A percentile compares a stretch with the other conserved stretches of the same genome.
These are phyloP conservation scores for Dexiosoma caninum DNA, from an alignment of 2,888 invertebrate genomes.

Conservation along the genomic window DNA sequence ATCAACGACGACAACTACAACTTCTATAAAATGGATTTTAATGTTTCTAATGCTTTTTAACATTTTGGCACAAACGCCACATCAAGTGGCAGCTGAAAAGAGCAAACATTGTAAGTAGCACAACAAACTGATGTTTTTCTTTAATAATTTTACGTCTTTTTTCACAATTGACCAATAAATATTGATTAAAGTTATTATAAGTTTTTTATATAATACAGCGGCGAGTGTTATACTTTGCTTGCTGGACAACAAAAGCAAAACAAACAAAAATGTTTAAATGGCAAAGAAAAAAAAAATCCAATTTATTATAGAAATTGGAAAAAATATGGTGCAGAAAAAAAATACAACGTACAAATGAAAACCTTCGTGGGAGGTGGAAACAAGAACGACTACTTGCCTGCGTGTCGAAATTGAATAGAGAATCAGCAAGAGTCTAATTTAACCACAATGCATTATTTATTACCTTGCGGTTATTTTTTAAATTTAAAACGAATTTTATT, in stretches of 20 bases:
- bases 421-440: neutral
- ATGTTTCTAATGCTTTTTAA: conserved; percentile 74
- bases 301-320: conserved; percentile 9
- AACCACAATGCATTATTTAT: no score
- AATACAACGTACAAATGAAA: neutral
- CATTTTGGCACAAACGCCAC: conserved; percentile 71
- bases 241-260: neutral
- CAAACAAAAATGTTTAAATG: neutral
- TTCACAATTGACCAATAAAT: conserved; percentile 56
- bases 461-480: no score
- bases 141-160: neutral
- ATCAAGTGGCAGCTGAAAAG: conserved; percentile 76
- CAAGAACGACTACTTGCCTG: neutral
- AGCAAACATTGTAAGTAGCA: conserved; percentile 77
- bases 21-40: conserved; percentile 74
- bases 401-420: neutral
- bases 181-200: conserved; percentile 58
- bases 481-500: no score
- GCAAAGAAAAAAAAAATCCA: neutral
- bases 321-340: neutral
- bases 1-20: conserved; percentile 51
- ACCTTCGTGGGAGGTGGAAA: conserved; percentile 14
- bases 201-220: neutral
- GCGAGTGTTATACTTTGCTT: conserved; percentile 7
- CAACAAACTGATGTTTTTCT: neutral